Evolutionary conservation across 2,797 vertebrate genomes (phyloP).

Genomic region (Gila robusta): DNA sequence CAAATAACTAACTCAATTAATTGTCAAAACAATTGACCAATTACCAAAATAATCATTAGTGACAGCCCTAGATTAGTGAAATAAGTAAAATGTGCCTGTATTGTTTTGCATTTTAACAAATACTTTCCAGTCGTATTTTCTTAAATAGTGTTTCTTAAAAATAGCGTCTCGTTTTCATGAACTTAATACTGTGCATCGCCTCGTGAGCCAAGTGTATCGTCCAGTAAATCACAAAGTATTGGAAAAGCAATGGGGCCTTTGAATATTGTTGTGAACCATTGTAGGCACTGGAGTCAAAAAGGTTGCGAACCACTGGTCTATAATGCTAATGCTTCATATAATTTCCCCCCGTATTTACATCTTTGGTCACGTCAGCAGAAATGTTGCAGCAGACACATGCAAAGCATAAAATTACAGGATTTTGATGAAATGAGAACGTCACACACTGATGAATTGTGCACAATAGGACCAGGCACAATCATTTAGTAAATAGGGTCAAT

Average conservation of each 20-base stretch:
- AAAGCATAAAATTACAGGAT: neutral
- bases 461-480: conserved; percentile 20
- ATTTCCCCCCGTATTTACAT: neutral
- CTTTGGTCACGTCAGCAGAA: neutral
- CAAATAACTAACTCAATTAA: no score
- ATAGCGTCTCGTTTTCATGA: neutral
- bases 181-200: neutral
- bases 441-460: conserved; percentile 12
- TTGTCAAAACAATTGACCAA: neutral
- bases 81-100: neutral
- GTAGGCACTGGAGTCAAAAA: neutral
- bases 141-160: neutral
- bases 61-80: neutral
- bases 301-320: neutral
- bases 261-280: neutral
- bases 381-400: neutral
- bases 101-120: neutral
- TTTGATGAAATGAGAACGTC: conserved; percentile 6
- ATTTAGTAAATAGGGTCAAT: conserved; percentile 28
- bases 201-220: neutral
- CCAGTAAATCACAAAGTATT: neutral
- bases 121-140: neutral
- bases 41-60: neutral
- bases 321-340: neutral
- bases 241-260: neutral